These are phyloP conservation scores for Eulemur mongoz DNA, from an alignment of 2,797 vertebrate genomes.

Conservation along the genomic window DNA sequence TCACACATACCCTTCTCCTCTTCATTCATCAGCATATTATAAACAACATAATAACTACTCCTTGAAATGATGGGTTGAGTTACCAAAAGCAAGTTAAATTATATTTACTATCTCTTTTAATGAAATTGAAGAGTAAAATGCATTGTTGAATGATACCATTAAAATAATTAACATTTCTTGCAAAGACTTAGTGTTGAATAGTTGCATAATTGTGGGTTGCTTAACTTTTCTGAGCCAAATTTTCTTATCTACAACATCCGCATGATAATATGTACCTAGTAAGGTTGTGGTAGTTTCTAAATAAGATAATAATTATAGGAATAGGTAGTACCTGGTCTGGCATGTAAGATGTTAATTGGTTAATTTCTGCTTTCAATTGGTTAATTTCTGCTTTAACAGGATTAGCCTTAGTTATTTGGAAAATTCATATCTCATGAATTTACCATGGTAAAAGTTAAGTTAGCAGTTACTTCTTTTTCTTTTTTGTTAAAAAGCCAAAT, in stretches of 20 bases:
- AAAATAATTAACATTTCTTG: slow-evolving; percentile 53
- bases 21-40: not conserved
- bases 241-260: slow-evolving; percentile 1
- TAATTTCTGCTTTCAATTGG: not conserved
- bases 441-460: not conserved
- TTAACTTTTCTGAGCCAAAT: not conserved
- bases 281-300: not conserved
- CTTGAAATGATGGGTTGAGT: not conserved
- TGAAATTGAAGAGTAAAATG: slow-evolving; percentile 13
- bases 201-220: not conserved
- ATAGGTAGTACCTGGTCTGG: not conserved
- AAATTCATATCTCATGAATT: not conserved
- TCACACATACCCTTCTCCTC: not conserved
- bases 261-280: not conserved
- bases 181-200: not conserved
- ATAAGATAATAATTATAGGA: not conserved
- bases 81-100: slow-evolving; percentile 38
- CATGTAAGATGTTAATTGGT: not conserved
- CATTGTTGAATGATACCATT: slow-evolving; percentile 2
- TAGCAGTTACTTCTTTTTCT: not conserved
- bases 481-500: not conserved
- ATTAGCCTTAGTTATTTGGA: not conserved
- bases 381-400: not conserved
- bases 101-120: slow-evolving; percentile 11
- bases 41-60: not conserved